These are phyloP conservation scores for Nibea coibor DNA, from an alignment of 2,113 vertebrate species.

Conservation along the genomic window DNA sequence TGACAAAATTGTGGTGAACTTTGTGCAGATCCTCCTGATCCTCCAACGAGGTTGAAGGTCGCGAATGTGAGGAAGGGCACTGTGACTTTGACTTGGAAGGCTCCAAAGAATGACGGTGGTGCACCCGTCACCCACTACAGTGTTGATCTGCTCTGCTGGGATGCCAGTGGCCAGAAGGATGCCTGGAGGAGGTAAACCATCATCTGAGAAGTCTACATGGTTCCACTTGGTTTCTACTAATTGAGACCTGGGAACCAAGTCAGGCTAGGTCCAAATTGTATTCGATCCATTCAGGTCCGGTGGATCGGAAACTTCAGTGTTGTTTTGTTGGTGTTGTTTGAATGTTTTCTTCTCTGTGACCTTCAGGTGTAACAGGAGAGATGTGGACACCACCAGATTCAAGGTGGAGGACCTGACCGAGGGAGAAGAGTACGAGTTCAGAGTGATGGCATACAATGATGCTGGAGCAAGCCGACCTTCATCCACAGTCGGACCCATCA, in stretches of 20 bases:
- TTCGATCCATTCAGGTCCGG: not conserved
- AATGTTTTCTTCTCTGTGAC: not conserved
- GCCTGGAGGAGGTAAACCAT: slow-evolving; percentile 88
- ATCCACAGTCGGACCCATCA: slow-evolving; percentile 90
- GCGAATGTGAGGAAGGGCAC: slow-evolving; percentile 90
- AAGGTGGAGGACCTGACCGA: slow-evolving; percentile 94
- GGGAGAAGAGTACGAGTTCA: slow-evolving; percentile 96
- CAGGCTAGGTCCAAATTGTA: not conserved
- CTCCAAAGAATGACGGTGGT: slow-evolving; percentile 96
- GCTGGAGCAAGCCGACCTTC: slow-evolving; percentile 94
- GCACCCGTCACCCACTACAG: slow-evolving; percentile 97
- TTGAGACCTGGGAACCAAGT: not conserved
- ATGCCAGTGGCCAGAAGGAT: slow-evolving; percentile 92
- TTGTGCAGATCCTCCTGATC: slow-evolving; percentile 93
- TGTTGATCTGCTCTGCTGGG: slow-evolving; percentile 95
- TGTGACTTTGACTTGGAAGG: slow-evolving; percentile 92
- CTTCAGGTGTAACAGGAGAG: slow-evolving; percentile 91
- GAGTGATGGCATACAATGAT: slow-evolving; percentile 93
- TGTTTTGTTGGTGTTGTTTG: not conserved
- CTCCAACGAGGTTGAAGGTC: slow-evolving; percentile 94
- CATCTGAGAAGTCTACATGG: not conserved
- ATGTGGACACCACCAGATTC: slow-evolving; percentile 93
- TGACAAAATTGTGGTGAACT: not conserved
- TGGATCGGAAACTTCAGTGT: no score
- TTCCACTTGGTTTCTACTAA: not conserved